Base-by-base conservation (phyloP, 2,888 invertebrate genomes). In the Drosophila pseudotalamancana region DNA sequence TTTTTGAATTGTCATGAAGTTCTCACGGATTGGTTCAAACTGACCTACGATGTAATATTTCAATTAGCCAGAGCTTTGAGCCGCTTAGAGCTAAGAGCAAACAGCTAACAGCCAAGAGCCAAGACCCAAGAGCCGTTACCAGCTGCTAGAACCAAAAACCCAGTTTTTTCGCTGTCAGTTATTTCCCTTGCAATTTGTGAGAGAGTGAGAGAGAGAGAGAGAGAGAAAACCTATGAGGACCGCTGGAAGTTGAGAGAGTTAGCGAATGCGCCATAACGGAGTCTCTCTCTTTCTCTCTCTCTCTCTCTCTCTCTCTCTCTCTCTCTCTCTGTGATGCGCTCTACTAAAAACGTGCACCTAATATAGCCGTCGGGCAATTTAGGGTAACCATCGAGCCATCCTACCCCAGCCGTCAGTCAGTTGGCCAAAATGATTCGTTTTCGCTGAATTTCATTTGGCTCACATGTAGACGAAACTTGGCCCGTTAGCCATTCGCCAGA, bases 401-500 rank as follows among this genome's bases (percentile, higher is more conserved):
- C 18, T 32, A 54, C 54, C 37, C 37, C 14, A 31, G 29, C 40
- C 45, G 51, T 32, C 49, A 46, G 40, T n/a, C 23, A 16, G 51
- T 64, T 61, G 53, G 61, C 53, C 50, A 75, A 72, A 81, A 77
- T 72, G 69, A 60, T 80, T 72, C 83, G 64, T 80, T 80, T 83
- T 77, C 77, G 77, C 69, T 69, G 67, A 80, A 83, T 80, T 83
- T 80, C 67, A 80, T 63, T 83, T 80, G 73, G 71, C 35, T 63
- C 43, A 71, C 67, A 66, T 64, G 56, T 56, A 60, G 40, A 32
- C 37, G 14, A 8, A 21, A 19, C 14, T 55, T 55, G 29, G 48
- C 49, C 37, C 37, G 8, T 27, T 46, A 19, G 31, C 43, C 12
- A 19, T 31, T 29, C 23, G 23, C 23, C 23, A 34, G 14, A 45